Evolutionary conservation across 35 echinoderm and acorn worm genomes (phyloP).

Genomic region (Apostichopus californicus): DNA sequence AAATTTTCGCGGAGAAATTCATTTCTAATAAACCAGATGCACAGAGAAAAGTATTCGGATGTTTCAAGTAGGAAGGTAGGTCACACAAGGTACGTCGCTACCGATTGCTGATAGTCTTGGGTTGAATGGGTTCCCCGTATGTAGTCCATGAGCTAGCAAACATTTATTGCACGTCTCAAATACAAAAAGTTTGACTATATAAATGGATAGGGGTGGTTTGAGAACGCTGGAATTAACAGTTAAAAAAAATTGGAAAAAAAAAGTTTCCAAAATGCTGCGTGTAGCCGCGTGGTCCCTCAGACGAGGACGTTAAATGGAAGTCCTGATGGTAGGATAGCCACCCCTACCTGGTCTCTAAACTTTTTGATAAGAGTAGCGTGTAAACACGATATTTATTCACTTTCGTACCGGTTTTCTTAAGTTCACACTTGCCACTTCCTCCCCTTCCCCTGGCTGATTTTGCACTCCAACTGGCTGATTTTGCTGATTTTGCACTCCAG

Average conservation of each 20-base stretch:
- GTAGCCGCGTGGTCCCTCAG: conserved; percentile 36
- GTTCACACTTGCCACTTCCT: conserved; percentile 7
- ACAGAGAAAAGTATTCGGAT: neutral
- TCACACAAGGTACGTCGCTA: conserved; percentile 34
- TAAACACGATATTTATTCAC: conserved; percentile 47
- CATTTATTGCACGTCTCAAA: conserved; percentile 40
- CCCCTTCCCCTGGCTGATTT: conserved; percentile 30
- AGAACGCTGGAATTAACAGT: conserved; percentile 53
- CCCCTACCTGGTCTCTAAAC: conserved; percentile 45
- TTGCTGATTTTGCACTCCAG: conserved; percentile 28
- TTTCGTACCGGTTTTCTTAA: conserved; percentile 33
- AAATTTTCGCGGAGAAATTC: conserved; percentile 33
- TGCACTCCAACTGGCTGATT: conserved; percentile 1
- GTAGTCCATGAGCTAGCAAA: conserved; percentile 43
- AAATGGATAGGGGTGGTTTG: conserved; percentile 44
- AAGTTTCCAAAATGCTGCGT: conserved; percentile 44
- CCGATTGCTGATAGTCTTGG: conserved; percentile 34
- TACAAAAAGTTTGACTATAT: conserved; percentile 38
- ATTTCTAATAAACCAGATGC: conserved; percentile 33
- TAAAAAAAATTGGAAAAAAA: conserved; percentile 8
- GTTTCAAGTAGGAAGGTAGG: neutral
- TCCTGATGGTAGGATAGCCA: conserved; percentile 44
- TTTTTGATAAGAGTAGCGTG: conserved; percentile 44
- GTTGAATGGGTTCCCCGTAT: conserved; percentile 17
- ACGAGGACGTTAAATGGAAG: conserved; percentile 48